A percentile compares a stretch with the other conserved stretches of the same genome.
Conservation (phyloP, 2,797 vertebrate genomes). For the Hydrophis major region DNA sequence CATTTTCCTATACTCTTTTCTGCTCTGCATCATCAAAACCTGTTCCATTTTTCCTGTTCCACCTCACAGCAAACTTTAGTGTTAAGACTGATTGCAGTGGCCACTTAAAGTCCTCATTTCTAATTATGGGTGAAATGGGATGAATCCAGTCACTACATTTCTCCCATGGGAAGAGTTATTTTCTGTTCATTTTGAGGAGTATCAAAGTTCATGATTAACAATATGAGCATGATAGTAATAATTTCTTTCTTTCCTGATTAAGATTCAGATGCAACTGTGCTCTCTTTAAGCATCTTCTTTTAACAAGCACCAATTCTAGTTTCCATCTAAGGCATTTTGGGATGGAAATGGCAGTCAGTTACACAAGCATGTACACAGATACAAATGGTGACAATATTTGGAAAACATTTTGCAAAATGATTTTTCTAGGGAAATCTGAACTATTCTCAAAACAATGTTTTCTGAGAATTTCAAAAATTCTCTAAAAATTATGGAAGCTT, state of each 20-base stretch:
- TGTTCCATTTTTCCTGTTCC: not conserved
- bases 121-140: not conserved
- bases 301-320: not conserved
- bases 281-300: not conserved
- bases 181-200: accelerated
- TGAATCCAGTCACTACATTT: not conserved
- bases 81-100: not conserved
- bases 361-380: not conserved
- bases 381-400: not conserved
- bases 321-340: not conserved
- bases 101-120: not conserved
- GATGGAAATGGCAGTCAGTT: not conserved
- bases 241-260: not conserved
- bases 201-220: not conserved
- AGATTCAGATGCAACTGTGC: not conserved
- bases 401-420: not conserved
- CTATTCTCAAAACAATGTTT: not conserved
- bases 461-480: not conserved
- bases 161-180: not conserved
- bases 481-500: not conserved
- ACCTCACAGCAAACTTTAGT: not conserved
- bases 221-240: not conserved
- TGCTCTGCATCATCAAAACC: not conserved
- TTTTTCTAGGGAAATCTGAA: not conserved
- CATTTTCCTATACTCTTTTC: not conserved